These are phyloP conservation scores for Ceramica pisi DNA, from an alignment of 2,888 invertebrate genomes.

Conservation along the genomic window DNA sequence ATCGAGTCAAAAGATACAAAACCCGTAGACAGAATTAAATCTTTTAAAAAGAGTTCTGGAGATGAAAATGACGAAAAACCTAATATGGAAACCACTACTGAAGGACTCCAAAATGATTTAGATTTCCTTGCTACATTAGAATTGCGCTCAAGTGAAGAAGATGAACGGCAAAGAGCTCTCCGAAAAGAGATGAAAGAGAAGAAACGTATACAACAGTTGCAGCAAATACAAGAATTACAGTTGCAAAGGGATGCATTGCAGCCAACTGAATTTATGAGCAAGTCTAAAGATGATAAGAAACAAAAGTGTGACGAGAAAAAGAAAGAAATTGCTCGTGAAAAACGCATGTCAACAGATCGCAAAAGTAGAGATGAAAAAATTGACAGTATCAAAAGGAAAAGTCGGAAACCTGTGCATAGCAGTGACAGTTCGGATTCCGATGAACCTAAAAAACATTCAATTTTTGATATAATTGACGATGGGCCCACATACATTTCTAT, in stretches of 20 bases:
- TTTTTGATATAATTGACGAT: constrained; percentile 97
- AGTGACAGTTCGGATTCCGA: constrained; percentile 94
- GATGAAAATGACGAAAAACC: constrained; percentile 76
- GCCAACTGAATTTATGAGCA: constrained; percentile 82
- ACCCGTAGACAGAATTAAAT: constrained; percentile 75
- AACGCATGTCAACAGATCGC: constrained; percentile 88
- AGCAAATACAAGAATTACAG: constrained; percentile 88
- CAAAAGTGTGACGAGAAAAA: constrained; percentile 85
- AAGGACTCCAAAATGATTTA: constrained; percentile 88
- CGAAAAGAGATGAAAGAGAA: constrained; percentile 91
- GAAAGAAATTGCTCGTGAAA: constrained; percentile 86
- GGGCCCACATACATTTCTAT: constrained; percentile 98
- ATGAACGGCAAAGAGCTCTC: constrained; percentile 90
- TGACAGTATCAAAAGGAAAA: constrained; percentile 83
- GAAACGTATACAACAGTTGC: constrained; percentile 88
- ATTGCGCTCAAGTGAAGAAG: constrained; percentile 91
- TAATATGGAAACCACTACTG: constrained; percentile 72
- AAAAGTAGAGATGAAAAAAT: constrained; percentile 89
- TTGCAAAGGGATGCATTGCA: constrained; percentile 87
- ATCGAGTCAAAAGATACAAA: constrained; percentile 74
- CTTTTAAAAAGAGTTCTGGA: constrained; percentile 76
- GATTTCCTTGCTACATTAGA: constrained; percentile 91
- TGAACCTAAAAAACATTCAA: constrained; percentile 97
- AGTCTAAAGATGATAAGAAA: constrained; percentile 86
- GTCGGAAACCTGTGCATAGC: constrained; percentile 88